Base-by-base conservation (phyloP, 2,888 invertebrate species). In the Eulithis testata region DNA sequence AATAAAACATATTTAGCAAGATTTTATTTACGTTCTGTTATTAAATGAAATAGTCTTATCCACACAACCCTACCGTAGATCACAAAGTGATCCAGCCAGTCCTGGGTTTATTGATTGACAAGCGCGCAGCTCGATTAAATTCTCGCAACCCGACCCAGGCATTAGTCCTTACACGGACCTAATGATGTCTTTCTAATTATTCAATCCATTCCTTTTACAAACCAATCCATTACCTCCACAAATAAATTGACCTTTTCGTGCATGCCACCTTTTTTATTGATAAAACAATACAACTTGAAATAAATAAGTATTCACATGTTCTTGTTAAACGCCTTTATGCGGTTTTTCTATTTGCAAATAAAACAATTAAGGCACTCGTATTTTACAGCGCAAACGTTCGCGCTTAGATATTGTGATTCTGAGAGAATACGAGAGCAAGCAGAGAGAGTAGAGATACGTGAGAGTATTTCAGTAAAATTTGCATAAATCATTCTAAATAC, bases 41-140 rank as follows among this genome's bases (percentile, higher is more conserved):
- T 40, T 6, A 40, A 5, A 9, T 31, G n/a, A 7, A 11, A 11
- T 2, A 4, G 57, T 57, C 79, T 66, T 80, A 76, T 90, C 91
- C 88, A 84, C 68, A 73, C 65, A 78, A 85, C 71, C 62, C 78
- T 75, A 60, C 66, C 75, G 73, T 65, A 12, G 62, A 68, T 68
- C 76, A 82, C 83, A 84, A 84, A 86, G 83, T 84, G 85, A 75
- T 80, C 79, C 78, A 78, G 81, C 83, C 80, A 80, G 80, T 76
- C 84, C 75, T 69, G 79, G 79, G 78, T 90, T 90, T 91, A 91
- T 90, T 91, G 90, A 91, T 91, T 90, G 91, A 91, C 91, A 91
- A 90, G 89, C 87, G 84, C 85, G 84, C 86, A 86, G 83, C 87
- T 86, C 86, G 86, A 89, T 89, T 89, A 86, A 85, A 87, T 84